A percentile compares a stretch with the other conserved stretches of the same genome.
Conservation (phyloP, 2,888 invertebrate species). For the Lutraria lutraria region DNA sequence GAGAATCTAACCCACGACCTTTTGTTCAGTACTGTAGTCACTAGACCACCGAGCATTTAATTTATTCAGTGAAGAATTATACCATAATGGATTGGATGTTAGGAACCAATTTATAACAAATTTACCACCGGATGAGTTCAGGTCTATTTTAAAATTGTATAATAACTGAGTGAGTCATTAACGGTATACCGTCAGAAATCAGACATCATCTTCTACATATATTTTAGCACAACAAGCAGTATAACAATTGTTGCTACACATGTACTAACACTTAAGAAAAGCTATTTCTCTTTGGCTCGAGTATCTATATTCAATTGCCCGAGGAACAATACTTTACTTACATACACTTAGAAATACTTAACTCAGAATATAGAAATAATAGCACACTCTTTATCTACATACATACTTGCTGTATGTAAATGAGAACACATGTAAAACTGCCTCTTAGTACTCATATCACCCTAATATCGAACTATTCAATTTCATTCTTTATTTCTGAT, state of each 20-base stretch:
- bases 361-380: conserved; percentile 15
- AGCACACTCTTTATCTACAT: conserved; percentile 16
- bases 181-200: neutral
- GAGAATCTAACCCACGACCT: too few relatives aligned
- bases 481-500: conserved; percentile 39
- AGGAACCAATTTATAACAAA: neutral
- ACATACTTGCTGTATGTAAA: conserved; percentile 42
- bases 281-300: conserved; percentile 29
- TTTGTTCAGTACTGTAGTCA: too few relatives aligned
- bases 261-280: conserved; percentile 33
- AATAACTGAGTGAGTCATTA: neutral
- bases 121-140: neutral
- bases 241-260: neutral
- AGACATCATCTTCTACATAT: neutral
- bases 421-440: conserved; percentile 45
- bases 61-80: too few relatives aligned
- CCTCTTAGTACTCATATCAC: conserved; percentile 36
- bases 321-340: conserved; percentile 17
- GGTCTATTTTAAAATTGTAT: neutral
- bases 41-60: too few relatives aligned
- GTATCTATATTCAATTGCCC: conserved; percentile 25
- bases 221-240: conserved; percentile 24
- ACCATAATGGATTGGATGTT: too few relatives aligned
- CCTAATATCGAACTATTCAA: conserved; percentile 45
- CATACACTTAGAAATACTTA: conserved; percentile 25